Evolutionary conservation across 23 tunicate genomes (phyloP).

Genomic region (Phallusia fumigata): DNA sequence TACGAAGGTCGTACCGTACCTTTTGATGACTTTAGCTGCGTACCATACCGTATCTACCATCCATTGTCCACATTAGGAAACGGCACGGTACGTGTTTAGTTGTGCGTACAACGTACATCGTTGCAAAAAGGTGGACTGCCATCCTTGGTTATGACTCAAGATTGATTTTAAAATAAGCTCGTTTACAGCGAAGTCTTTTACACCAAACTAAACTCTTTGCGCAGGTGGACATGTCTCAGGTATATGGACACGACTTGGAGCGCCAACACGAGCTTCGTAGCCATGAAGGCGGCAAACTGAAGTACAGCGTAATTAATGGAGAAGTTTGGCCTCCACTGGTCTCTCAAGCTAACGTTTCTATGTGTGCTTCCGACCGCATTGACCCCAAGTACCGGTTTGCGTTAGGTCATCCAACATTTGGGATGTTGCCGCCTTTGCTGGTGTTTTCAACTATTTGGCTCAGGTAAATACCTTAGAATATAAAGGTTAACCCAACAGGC

Average conservation of each 20-base stretch:
- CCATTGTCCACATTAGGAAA: too few relatives aligned
- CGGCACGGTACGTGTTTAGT: too few relatives aligned
- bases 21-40: too few relatives aligned
- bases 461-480: too few relatives aligned
- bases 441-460: conserved; percentile 48
- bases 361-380: conserved; percentile 26
- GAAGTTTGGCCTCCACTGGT: conserved; percentile 63
- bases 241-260: conserved; percentile 41
- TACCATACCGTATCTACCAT: too few relatives aligned
- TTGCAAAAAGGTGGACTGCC: too few relatives aligned
- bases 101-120: too few relatives aligned
- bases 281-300: conserved; percentile 57
- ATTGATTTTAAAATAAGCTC: too few relatives aligned
- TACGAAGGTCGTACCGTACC: too few relatives aligned
- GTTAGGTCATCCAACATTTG: conserved; percentile 36
- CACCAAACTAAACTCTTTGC: neutral
- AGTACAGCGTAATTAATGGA: conserved; percentile 41
- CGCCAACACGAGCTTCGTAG: conserved; percentile 48
- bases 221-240: conserved; percentile 53
- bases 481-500: too few relatives aligned
- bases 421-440: conserved; percentile 24
- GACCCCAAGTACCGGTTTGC: conserved; percentile 33
- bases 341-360: conserved; percentile 25
- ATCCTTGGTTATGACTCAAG: too few relatives aligned
- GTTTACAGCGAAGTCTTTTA: too few relatives aligned